Conservation (phyloP, 2,888 invertebrate species). For the Alviniconcha strummeri region DNA sequence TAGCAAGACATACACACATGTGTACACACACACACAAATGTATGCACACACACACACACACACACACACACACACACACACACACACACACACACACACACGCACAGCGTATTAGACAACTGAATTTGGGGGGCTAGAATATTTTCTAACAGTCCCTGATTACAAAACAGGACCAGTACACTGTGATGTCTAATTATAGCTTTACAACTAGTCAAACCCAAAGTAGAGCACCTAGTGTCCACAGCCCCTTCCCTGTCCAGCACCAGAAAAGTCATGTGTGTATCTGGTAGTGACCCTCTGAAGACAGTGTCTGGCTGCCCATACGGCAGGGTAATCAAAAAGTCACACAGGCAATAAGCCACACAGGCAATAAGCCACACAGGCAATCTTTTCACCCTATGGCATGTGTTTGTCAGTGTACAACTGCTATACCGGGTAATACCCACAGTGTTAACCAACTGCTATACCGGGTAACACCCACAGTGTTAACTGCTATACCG, state of each 20-base stretch:
- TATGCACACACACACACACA: background rate
- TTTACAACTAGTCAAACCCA: background rate
- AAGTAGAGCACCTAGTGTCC: background rate
- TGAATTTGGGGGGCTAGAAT: too few species aligned
- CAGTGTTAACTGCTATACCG: too few species aligned
- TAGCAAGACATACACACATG: background rate
- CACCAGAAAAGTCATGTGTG: background rate
- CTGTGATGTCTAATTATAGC: background rate
- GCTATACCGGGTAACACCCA: too few species aligned
- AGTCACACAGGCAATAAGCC: too few species aligned
- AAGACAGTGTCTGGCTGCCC: too few species aligned
- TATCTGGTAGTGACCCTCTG: background rate
- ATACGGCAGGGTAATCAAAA: too few species aligned
- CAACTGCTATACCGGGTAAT: too few species aligned
- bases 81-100: constrained; percentile 11
- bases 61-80: background rate
- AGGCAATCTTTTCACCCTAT: too few species aligned
- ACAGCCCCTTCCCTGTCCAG: background rate
- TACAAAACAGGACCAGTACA: background rate
- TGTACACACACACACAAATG: background rate
- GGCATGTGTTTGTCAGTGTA: too few species aligned
- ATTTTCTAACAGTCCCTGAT: too few species aligned
- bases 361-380: too few species aligned
- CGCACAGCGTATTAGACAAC: background rate
- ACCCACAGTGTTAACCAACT: too few species aligned